Evolutionary conservation across 2,797 vertebrate species (phyloP), one percentile per base, ranked within the genome.

Genomic region (Orestias chungarensis): DNA sequence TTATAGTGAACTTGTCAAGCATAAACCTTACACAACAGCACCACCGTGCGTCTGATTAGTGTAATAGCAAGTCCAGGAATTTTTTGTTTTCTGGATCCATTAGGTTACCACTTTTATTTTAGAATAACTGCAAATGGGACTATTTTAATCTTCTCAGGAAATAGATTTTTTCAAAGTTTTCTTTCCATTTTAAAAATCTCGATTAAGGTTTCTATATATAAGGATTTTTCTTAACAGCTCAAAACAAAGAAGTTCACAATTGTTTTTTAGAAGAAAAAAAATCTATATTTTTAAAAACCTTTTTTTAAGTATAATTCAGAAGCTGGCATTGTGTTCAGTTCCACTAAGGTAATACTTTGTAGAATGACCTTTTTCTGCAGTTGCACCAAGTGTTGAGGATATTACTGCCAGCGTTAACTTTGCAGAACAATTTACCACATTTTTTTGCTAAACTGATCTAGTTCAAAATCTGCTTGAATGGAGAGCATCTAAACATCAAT

Each of bases 11-110:
- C 38, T 17, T 23, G 1, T 11, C 25, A 23, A 62, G 38, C 59
- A 15, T 38, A 76, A 83, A 79, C 69, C 25, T 65, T 47, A 35
- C 64, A 49, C 85, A 81, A 71, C 69, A 72, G 49, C 88, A 70
- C 85, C 88, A 79, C 12, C 90, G 4, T 25, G 85, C 62, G 90
- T 42, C 61, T 0, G 12, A 23, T 0, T 0, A 0, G 5, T 0
- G 46, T 0, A 75, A 71, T 18, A 43, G 43, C 67, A 59, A 2
- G 6, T 3, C 15, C 4, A n/a, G 10, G 20, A 15, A 62, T 12
- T n/a, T 23, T 1, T 12, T 10, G 2, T 6, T 62, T 15, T 40
- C 35, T 38, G 11, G 57, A 14, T 61, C 11, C 59, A 25, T 5
- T 5, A 62, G 35, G 38, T 25, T 35, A 62, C 59, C 1, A 38